phyloP scores from a whole-genome alignment of 2,888 invertebrate species.

The Phortica okadai region DNA sequence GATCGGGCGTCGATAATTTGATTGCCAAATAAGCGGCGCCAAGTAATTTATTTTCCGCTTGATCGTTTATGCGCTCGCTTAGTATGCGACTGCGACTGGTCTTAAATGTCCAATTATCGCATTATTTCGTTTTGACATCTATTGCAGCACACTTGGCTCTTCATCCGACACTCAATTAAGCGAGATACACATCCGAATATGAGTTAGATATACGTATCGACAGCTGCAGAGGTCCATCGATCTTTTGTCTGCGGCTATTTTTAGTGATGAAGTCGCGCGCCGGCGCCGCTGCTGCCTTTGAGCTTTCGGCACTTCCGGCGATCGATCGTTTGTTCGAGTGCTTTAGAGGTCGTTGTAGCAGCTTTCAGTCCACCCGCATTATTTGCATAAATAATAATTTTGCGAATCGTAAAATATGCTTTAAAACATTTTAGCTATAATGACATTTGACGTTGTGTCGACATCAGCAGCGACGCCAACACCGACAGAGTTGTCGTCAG shows the following conservation, averaged over 20 bases:
- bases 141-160: conserved; percentile 46
- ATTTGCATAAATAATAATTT: conserved; percentile 71
- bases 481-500: too few relatives aligned
- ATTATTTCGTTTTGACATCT: conserved; percentile 62
- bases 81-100: neutral
- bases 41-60: conserved; percentile 62
- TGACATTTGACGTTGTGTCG: conserved; percentile 43
- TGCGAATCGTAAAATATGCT: conserved; percentile 65
- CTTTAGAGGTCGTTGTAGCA: conserved; percentile 53
- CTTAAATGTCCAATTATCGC: conserved; percentile 61
- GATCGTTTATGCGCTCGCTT: neutral
- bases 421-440: conserved; percentile 46
- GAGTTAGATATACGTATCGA: neutral
- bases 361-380: conserved; percentile 61
- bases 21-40: conserved; percentile 61
- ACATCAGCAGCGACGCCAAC: neutral
- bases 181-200: neutral
- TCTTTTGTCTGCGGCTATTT: conserved; percentile 50
- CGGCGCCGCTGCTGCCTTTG: neutral
- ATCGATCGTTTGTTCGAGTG: conserved; percentile 31
- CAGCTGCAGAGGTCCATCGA: neutral
- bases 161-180: conserved; percentile 9
- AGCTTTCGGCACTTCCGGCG: conserved; percentile 58
- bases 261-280: conserved; percentile 61
- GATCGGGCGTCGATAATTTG: conserved; percentile 32